Percentiles rank a stretch among this genome's conserved stretches.
phyloP scores from a whole-genome alignment of 2,888 invertebrate species.

The Dynastes tityus region DNA sequence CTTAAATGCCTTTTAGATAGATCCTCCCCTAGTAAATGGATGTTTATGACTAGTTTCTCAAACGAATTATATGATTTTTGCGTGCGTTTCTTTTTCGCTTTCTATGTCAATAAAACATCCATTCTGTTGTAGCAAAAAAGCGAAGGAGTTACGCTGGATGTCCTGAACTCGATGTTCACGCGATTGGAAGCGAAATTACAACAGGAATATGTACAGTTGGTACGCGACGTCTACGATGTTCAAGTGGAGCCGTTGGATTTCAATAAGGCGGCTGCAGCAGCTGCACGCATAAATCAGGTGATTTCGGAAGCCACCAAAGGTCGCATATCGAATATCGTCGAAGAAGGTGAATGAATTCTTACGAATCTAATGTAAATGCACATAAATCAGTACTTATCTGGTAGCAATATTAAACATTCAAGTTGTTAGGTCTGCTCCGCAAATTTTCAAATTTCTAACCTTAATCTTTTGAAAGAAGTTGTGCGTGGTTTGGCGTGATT shows the following conservation, averaged over 20 bases:
- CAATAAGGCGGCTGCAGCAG: constrained; percentile 71
- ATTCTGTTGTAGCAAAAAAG: constrained; percentile 55
- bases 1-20: no score
- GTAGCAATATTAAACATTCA: no score
- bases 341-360: constrained; percentile 67
- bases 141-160: constrained; percentile 68
- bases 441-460: no score
- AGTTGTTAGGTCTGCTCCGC: no score
- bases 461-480: no score
- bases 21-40: no score
- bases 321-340: constrained; percentile 78
- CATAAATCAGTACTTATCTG: no score
- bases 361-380: constrained; percentile 41
- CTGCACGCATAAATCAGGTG: constrained; percentile 77
- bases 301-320: constrained; percentile 79
- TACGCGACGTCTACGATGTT: constrained; percentile 71
- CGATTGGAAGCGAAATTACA: constrained; percentile 64
- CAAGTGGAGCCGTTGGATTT: constrained; percentile 75
- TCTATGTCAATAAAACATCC: no score
- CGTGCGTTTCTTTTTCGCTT: no score
- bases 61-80: no score
- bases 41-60: no score
- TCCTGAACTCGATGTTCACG: constrained; percentile 71
- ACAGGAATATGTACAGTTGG: constrained; percentile 60
- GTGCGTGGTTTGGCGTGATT: no score